These are phyloP conservation scores for Oreohelix idahoensis DNA, from an alignment of 1,140 invertebrate species.

Conservation along the genomic window DNA sequence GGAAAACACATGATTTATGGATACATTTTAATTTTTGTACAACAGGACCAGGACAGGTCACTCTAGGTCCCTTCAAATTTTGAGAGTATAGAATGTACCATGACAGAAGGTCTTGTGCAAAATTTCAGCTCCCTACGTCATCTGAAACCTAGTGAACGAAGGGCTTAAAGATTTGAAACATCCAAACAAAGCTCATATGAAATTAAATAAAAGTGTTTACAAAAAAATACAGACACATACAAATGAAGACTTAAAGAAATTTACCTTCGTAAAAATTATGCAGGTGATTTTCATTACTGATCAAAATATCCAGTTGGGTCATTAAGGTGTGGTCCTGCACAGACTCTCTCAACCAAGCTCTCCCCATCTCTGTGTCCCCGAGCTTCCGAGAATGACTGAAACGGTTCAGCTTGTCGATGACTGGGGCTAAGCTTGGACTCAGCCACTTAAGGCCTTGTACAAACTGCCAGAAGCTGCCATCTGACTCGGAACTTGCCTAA, in stretches of 20 bases:
- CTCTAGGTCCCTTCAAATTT: no score
- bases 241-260: constrained; percentile 16
- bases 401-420: background rate
- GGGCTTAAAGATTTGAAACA: no score
- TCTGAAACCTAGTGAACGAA: no score
- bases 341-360: constrained; percentile 21
- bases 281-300: constrained; percentile 5
- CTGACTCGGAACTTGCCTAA: constrained; percentile 13
- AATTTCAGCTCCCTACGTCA: no score
- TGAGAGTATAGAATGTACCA: no score
- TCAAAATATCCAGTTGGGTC: constrained; percentile 27
- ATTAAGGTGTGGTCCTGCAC: constrained; percentile 37
- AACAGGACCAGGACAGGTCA: no score
- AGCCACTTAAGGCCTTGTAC: constrained; percentile 31
- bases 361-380: background rate
- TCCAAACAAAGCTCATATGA: no score
- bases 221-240: no score
- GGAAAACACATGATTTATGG: no score
- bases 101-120: no score
- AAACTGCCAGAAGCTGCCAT: constrained; percentile 27
- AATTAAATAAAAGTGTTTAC: no score
- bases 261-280: constrained; percentile 25
- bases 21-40: no score
- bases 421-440: constrained; percentile 20
- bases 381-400: background rate